These are phyloP conservation scores for Rafetus swinhoei DNA, from an alignment of 2,113 vertebrate species.

Conservation along the genomic window DNA sequence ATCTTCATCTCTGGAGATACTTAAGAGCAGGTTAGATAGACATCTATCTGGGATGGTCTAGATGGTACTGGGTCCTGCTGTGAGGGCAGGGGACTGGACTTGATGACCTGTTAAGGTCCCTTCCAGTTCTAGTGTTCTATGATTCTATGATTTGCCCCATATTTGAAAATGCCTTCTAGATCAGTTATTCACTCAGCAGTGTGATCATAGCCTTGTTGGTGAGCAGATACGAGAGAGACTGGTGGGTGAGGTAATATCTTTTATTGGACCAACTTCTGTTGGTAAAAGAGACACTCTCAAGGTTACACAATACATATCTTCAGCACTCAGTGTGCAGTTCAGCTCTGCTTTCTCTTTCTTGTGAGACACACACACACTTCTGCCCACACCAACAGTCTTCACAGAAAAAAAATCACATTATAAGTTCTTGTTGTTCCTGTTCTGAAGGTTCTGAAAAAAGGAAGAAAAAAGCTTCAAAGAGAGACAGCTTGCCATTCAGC, in stretches of 20 bases:
- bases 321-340: neutral
- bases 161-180: neutral
- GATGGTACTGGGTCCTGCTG: too few species aligned
- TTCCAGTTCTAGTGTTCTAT: too few species aligned
- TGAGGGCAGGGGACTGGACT: too few species aligned
- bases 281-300: neutral
- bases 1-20: too few species aligned
- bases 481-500: neutral
- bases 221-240: neutral
- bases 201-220: neutral
- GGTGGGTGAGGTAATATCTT: neutral
- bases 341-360: neutral
- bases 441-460: constrained; percentile 17
- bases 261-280: neutral
- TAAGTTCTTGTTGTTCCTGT: neutral
- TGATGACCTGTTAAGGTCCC: too few species aligned
- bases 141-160: neutral
- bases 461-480: neutral
- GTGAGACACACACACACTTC: fast-evolving
- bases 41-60: too few species aligned
- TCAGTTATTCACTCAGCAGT: neutral
- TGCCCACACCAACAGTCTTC: neutral
- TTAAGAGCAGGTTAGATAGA: too few species aligned
- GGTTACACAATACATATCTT: neutral
- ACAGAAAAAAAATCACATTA: fast-evolving